Conservation (phyloP, 2,797 vertebrate genomes). For the Cossypha dichroa region DNA sequence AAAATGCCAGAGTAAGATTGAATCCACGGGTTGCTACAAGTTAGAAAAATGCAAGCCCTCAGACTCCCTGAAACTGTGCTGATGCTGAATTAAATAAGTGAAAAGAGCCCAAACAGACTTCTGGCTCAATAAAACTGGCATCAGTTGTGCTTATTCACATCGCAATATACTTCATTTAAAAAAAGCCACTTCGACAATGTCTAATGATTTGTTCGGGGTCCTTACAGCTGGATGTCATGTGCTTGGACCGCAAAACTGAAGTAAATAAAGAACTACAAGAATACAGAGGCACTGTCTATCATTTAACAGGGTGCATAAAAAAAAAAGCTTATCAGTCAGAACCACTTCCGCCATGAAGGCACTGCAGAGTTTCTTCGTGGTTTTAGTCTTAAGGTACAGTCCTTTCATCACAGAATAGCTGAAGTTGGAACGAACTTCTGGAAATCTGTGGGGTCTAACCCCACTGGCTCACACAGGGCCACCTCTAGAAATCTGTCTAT, state of each 20-base stretch:
- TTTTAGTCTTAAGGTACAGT: background rate
- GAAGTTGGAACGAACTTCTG: background rate
- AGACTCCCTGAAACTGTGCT: background rate
- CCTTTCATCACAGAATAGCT: background rate
- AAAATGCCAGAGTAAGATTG: background rate
- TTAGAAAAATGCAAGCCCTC: background rate
- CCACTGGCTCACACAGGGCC: background rate
- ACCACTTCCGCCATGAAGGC: background rate
- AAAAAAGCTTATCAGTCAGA: background rate
- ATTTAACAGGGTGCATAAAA: background rate
- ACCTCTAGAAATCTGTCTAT: background rate
- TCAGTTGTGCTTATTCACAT: background rate
- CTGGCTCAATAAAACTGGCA: background rate
- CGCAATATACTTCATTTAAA: background rate
- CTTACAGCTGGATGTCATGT: background rate
- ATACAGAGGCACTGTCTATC: background rate
- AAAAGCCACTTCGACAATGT: background rate
- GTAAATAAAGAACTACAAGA: background rate
- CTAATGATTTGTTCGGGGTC: background rate
- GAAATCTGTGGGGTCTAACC: background rate
- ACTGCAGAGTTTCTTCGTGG: background rate
- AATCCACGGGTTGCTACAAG: background rate
- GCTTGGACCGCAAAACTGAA: background rate
- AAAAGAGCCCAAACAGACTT: background rate
- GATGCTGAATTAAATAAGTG: background rate